Evolutionary conservation across 2,888 invertebrate genomes (phyloP).

Genomic region (Hirtodrosophila trivittata): DNA sequence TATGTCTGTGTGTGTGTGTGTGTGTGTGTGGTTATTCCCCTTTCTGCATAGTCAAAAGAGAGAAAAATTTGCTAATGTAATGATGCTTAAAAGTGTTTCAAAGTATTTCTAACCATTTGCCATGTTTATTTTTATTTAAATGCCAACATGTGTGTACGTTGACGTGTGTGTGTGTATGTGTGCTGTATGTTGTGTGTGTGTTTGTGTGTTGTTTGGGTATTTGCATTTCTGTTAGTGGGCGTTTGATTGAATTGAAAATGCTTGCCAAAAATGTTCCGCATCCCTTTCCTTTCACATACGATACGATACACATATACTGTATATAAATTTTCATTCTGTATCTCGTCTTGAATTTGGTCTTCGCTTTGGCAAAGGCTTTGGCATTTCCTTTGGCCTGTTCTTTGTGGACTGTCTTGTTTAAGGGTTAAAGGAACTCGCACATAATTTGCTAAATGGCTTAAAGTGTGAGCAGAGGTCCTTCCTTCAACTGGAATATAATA

Average conservation of each 20-base stretch:
- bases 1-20: not conserved
- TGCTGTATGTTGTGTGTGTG: constrained; percentile 20
- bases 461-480: constrained; percentile 40
- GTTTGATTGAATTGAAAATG: constrained; percentile 78
- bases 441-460: constrained; percentile 76
- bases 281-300: constrained; percentile 22
- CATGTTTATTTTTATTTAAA: constrained; percentile 79
- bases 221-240: constrained; percentile 67
- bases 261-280: constrained; percentile 65
- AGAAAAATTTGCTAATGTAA: constrained; percentile 77
- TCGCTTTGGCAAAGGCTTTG: constrained; percentile 1
- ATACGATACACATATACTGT: no score
- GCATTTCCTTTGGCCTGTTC: constrained; percentile 16
- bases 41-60: constrained; percentile 18
- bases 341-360: constrained; percentile 13
- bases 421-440: constrained; percentile 66
- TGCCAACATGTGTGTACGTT: constrained; percentile 61
- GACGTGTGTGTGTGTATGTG: not conserved
- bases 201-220: constrained; percentile 34
- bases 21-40: constrained; percentile 9
- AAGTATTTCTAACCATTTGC: constrained; percentile 70
- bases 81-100: constrained; percentile 81
- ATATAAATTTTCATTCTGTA: constrained; percentile 1
- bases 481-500: not conserved
- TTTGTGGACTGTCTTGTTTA: constrained; percentile 43